Base-by-base conservation (phyloP, 2,888 invertebrate genomes). In the Willowsia nigromaculata region DNA sequence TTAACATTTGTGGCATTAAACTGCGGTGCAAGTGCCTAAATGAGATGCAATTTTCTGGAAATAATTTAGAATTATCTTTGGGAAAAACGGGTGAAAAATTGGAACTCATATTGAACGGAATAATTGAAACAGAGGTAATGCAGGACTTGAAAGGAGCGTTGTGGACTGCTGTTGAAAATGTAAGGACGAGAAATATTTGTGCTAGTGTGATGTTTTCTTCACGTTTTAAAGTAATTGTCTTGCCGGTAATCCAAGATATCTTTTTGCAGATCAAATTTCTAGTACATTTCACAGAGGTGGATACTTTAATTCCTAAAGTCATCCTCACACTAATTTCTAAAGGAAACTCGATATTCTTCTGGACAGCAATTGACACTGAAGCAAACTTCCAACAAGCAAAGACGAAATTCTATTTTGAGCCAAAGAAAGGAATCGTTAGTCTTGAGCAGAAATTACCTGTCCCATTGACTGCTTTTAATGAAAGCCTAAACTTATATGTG, bases 401-500 rank as follows among this genome's bases (percentile, higher is more conserved):
- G 94, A 98, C 97, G 0, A 97, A 97, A 94, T 98, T 98, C 93
- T 95, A 97, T 83, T 97, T 97, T 94, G 97, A 97, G 93, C 97
- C 97, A 0, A 96, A 96, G 78, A 95, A 95, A 30, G 98, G 98
- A 3, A 94, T 96, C 76, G 95, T 98, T 92, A 95, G 96, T 76
- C 94, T 97, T 71, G 97, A 97, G 93, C 97, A 98, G 93, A 98
- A 98, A 93, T 94, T 98, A 59, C 98, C 98, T 0, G 96, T 98
- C 96, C 97, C 97, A 0, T 97, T 97, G 97, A 97, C 97, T 94
- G 96, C 97, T 0, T 98, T 98, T 93, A 97, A 97, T 94, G 96
- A 97, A 92, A 97, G 97, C 0, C 97, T 97, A 0, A 96, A 96
- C 93, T 97, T 97, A 93, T 95, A 95, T 93, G 95, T 95, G 5